Evolutionary conservation across 2,888 invertebrate genomes (phyloP).

Genomic region (Phyllotreta cruciferae): DNA sequence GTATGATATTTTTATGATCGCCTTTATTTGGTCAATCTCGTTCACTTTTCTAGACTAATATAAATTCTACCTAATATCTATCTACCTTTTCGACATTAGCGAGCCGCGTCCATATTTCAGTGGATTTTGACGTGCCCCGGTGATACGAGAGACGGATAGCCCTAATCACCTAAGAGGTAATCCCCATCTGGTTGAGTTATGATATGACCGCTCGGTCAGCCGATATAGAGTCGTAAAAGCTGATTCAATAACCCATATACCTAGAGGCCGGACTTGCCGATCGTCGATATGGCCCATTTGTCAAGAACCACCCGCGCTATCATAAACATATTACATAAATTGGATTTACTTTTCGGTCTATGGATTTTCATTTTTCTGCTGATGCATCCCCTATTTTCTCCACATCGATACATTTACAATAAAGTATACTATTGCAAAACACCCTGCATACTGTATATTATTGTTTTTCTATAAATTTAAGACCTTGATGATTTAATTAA

Average conservation of each 20-base stretch:
- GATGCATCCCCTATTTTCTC: conserved; percentile 27
- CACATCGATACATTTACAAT: background rate
- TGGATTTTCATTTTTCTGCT: conserved; percentile 40
- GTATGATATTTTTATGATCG: too few relatives aligned
- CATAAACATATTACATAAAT: conserved; percentile 58
- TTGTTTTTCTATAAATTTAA: too few relatives aligned
- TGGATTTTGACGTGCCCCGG: conserved; percentile 49
- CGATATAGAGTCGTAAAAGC: conserved; percentile 56
- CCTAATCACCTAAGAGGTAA: conserved; percentile 62
- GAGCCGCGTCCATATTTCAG: conserved; percentile 48
- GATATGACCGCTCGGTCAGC: conserved; percentile 58
- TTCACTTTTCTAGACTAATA: conserved; percentile 2
- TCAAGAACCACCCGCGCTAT: conserved; percentile 52
- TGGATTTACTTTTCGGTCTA: conserved; percentile 40
- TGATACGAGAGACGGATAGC: conserved; percentile 58
- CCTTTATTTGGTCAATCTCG: too few relatives aligned
- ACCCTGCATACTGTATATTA: too few relatives aligned
- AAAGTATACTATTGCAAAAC: too few relatives aligned
- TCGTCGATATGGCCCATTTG: conserved; percentile 53
- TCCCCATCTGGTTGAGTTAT: conserved; percentile 60
- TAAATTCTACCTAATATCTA: conserved; percentile 28
- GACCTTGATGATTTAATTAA: too few relatives aligned
- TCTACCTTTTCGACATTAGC: conserved; percentile 38
- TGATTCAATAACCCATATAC: conserved; percentile 60
- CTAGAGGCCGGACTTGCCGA: conserved; percentile 42